Conservation (phyloP, 2,113 vertebrate species). For the Apistogramma diplotaenia region DNA sequence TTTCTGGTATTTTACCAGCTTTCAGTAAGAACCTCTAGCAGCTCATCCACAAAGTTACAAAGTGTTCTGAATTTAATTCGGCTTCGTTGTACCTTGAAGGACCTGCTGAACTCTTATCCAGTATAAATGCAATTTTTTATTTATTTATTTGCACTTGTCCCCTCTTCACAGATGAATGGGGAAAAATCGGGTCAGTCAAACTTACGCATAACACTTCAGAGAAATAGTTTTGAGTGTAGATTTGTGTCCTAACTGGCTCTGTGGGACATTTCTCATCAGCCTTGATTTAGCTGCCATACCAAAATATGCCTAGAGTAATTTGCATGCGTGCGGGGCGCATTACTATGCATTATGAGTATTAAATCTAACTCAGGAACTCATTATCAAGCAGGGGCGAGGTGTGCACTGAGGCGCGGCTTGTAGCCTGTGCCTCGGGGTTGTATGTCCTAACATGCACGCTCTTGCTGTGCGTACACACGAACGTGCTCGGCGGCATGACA, state of each 20-base stretch:
- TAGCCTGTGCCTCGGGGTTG: not conserved
- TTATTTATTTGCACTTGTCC: not conserved
- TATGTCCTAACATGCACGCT: not conserved
- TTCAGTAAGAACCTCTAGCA: not conserved
- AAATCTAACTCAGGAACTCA: not conserved
- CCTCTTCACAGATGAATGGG: not conserved
- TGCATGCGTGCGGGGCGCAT: accelerated
- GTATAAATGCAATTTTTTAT: not conserved
- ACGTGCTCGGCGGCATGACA: constrained; percentile 32
- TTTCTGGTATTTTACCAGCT: not conserved
- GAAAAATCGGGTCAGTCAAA: not conserved
- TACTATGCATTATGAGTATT: not conserved
- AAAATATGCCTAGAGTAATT: not conserved
- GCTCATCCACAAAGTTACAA: not conserved
- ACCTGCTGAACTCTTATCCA: too few relatives aligned
- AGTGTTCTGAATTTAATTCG: not conserved
- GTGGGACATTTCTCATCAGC: not conserved
- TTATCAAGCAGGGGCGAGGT: not conserved
- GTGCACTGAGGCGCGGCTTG: not conserved
- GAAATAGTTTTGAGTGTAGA: too few relatives aligned
- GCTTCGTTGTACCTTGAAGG: not conserved
- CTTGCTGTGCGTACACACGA: not conserved
- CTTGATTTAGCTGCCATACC: not conserved
- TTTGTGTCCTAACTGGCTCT: too few relatives aligned
- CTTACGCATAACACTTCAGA: not conserved